A percentile compares a stretch with the other conserved stretches of the same genome.
phyloP scores from a whole-genome alignment of 2,888 invertebrate genomes.

The Sarcophaga carnaria region DNA sequence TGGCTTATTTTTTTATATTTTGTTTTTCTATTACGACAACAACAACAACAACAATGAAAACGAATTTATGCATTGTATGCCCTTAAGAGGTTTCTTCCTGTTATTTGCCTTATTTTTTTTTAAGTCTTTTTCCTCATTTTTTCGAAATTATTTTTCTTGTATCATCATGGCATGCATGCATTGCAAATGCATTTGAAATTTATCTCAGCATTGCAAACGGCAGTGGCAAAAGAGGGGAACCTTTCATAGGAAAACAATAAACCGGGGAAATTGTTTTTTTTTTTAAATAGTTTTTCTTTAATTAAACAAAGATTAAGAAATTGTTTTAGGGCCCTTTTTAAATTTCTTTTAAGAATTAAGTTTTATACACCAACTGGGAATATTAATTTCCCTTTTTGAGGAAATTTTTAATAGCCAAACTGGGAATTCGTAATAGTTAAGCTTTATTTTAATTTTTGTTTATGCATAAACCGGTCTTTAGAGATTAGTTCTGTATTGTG shows the following conservation, averaged over 20 bases:
- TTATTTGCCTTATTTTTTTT: slow-evolving; percentile 44
- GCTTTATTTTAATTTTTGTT: too few relatives aligned
- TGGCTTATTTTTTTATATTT: slow-evolving; percentile 27
- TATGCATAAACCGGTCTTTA: too few relatives aligned
- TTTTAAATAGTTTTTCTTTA: not conserved
- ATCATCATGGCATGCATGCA: slow-evolving; percentile 6
- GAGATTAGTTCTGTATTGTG: too few relatives aligned
- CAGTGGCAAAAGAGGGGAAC: not conserved
- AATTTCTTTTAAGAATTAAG: too few relatives aligned
- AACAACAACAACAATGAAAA: slow-evolving; percentile 3
- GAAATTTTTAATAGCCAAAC: slow-evolving; percentile 8
- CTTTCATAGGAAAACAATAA: not conserved
- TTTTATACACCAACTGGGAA: not conserved
- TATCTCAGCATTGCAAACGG: not conserved
- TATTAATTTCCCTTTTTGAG: not conserved
- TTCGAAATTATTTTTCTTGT: not conserved
- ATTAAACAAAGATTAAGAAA: too few relatives aligned
- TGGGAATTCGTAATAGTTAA: not conserved
- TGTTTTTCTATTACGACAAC: slow-evolving; percentile 36
- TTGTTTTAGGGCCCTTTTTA: too few relatives aligned
- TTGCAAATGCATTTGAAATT: slow-evolving; percentile 22
- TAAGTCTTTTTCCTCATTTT: slow-evolving; percentile 8
- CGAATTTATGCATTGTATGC: slow-evolving; percentile 59
- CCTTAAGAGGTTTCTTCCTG: slow-evolving; percentile 66
- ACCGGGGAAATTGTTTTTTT: not conserved